phyloP scores from a whole-genome alignment of 2,888 invertebrate genomes.

The Merodon equestris region DNA sequence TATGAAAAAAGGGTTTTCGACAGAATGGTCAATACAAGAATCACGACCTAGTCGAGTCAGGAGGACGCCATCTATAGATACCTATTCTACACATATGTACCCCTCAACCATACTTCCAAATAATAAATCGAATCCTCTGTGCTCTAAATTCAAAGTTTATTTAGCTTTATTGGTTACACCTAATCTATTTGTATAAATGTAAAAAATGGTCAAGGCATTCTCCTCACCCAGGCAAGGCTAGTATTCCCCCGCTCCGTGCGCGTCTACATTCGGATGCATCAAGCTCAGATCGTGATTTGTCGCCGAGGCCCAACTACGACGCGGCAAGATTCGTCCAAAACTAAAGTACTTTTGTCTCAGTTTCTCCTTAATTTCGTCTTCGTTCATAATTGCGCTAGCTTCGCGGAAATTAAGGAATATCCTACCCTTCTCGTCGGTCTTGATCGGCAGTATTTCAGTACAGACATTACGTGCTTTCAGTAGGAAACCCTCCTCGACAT shows the following conservation, averaged over 20 bases:
- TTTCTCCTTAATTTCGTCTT: constrained; percentile 78
- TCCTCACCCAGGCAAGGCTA: not conserved
- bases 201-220: constrained; percentile 36
- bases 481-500: constrained; percentile 75
- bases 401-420: constrained; percentile 78
- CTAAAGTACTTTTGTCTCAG: constrained; percentile 77
- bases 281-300: constrained; percentile 71
- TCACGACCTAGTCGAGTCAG: too few species aligned
- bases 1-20: too few species aligned
- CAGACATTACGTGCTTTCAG: constrained; percentile 78
- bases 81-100: too few species aligned
- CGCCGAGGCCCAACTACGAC: constrained; percentile 77
- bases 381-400: constrained; percentile 78
- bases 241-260: constrained; percentile 34
- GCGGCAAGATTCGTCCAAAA: constrained; percentile 76
- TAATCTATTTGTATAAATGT: constrained; percentile 49
- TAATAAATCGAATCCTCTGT: too few species aligned
- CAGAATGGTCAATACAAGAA: too few species aligned
- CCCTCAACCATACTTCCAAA: too few species aligned
- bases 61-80: too few species aligned
- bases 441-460: constrained; percentile 78
- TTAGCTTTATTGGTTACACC: not conserved
- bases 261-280: constrained; percentile 44
- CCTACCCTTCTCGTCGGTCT: constrained; percentile 78
- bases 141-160: constrained; percentile 1